A percentile compares a stretch with the other conserved stretches of the same genome.
These are phyloP conservation scores for Oceanites oceanicus DNA, from an alignment of 2,113 vertebrate species.

Conservation along the genomic window DNA sequence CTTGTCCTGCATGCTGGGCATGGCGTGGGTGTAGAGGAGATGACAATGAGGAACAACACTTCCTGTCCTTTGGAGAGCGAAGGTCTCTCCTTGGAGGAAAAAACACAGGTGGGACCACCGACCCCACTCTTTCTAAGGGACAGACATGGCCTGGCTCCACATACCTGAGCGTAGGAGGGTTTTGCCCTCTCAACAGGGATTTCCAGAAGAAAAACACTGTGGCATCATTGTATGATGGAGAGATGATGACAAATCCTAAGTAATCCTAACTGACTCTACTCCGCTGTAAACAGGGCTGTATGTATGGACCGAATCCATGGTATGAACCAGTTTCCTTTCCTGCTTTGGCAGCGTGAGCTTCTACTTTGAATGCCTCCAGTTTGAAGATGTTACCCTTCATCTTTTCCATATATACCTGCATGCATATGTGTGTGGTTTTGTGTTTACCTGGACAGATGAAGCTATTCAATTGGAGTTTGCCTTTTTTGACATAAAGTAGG, in stretches of 20 bases:
- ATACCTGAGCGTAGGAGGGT: background rate
- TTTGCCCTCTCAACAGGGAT: background rate
- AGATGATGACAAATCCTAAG: background rate
- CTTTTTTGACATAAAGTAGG: background rate
- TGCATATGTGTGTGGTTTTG: rapidly evolving
- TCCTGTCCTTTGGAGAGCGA: background rate
- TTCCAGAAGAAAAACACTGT: background rate
- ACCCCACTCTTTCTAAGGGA: too few relatives aligned
- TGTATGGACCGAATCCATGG: too few relatives aligned
- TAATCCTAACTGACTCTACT: too few relatives aligned
- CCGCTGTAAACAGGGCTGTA: rapidly evolving
- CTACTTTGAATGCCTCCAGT: background rate
- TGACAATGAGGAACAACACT: background rate
- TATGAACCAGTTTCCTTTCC: background rate
- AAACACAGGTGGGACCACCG: background rate
- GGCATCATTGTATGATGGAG: background rate
- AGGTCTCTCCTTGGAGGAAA: background rate
- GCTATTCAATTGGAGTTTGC: background rate
- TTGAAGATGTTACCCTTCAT: background rate
- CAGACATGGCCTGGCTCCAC: background rate
- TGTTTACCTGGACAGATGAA: rapidly evolving
- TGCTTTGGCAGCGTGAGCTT: background rate
- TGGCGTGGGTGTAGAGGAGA: rapidly evolving
- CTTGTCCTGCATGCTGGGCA: background rate
- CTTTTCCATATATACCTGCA: background rate